Conservation (phyloP, 2,888 invertebrate species). For the Noctua janthe region DNA sequence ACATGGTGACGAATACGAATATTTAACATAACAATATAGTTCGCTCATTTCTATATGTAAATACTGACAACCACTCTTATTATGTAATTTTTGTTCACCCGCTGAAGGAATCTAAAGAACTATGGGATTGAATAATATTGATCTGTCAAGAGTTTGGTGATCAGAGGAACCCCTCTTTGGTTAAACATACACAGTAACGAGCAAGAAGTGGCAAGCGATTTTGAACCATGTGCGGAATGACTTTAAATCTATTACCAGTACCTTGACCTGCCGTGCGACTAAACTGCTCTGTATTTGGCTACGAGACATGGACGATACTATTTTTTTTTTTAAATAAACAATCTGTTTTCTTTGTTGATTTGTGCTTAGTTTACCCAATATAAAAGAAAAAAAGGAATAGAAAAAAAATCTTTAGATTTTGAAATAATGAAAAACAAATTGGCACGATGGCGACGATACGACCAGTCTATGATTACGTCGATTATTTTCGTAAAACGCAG, state of each 20-base stretch:
- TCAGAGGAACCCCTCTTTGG: background rate
- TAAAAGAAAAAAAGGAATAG: no score
- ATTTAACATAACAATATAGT: slow-evolving; percentile 28
- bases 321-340: background rate
- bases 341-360: background rate
- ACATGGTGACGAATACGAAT: slow-evolving; percentile 28
- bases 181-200: background rate
- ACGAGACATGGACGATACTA: background rate
- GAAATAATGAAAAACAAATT: background rate
- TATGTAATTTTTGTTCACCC: slow-evolving; percentile 20
- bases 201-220: slow-evolving; percentile 3
- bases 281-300: background rate
- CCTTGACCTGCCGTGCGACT: background rate
- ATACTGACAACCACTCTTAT: slow-evolving; percentile 1
- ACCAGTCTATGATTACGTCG: background rate
- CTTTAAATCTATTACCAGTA: background rate
- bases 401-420: background rate
- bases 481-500: slow-evolving; percentile 1
- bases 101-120: background rate
- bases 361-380: background rate
- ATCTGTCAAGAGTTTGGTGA: background rate
- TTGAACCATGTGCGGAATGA: background rate
- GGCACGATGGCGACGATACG: background rate
- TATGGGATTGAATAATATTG: background rate
- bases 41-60: slow-evolving; percentile 15